Evolutionary conservation across 1,140 invertebrate genomes (phyloP), one percentile per base, ranked within the genome.

Genomic region (Drosophila trapezifrons): DNA sequence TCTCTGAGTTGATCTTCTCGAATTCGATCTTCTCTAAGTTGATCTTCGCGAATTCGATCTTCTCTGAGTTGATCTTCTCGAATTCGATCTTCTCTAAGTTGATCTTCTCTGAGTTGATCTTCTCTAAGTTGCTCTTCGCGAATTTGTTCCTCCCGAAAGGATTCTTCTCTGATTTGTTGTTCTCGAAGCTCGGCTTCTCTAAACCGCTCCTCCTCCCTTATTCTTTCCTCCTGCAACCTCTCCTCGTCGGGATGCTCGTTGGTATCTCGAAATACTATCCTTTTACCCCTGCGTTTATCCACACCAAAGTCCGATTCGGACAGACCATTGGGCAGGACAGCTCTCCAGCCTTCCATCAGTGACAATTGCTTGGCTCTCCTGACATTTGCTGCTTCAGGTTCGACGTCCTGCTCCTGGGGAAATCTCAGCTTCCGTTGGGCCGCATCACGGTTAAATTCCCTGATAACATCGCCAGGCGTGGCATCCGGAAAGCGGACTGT

Each of bases 351-450:
- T 18, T 87, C 79, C 35, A 65, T 45, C 2, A 80, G 37, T 0
- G 66, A 51, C 20, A 77, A 15, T 7, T 65, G 22, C 51, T 85
- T 85, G 32, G 59, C 66, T 46, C 59, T 42, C 2, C 81, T 40
- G 6, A 70, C 59, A 43, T 12, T 43, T 37, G 27, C 40, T 6
- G 45, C 20, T 4, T 15, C 8, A 1, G 17, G 4, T 40, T 52
- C 17, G 0, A 47, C 54, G 0, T 59, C 56, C 13, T 58, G 22
- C 1, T 86, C 83, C 5, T 80, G 73, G 8, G 90, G 90, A 70
- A 91, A 91, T 59, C 78, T 76, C 4, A 91, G 67, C 72, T 91
- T 91, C 13, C 90, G 69, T 46, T 83, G 71, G 13, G 80, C 83
- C 15, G 78, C 86, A 52, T 69, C 60, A 1, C 80, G 78, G 80